Base-by-base conservation (phyloP, 2,797 vertebrate species). In the Spatula versicolor region DNA sequence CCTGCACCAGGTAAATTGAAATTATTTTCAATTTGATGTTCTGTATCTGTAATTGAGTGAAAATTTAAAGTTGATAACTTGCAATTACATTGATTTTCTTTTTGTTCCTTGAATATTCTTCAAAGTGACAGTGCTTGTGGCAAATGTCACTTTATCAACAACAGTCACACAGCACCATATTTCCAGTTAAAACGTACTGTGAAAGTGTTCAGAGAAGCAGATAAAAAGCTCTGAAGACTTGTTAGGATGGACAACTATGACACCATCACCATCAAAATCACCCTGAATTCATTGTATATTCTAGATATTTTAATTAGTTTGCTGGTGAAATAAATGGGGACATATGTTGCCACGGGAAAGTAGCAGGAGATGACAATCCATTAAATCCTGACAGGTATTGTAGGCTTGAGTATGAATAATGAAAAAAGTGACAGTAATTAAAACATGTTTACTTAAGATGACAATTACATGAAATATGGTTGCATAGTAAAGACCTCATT, bases 381-480 rank as follows among this genome's bases (percentile, higher is more conserved):
- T 97, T 93, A 96, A 87, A 82, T n/a, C 95, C 91, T 98, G 97
- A 98, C 97, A 97, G 90, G 77, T 94, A 95, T 92, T 96, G 73
- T 88, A 52, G 69, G 56, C 91, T 94, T 83, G 94, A 96, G 87
- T 97, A 96, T 97, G 94, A 96, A 66, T 97, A 96, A 97, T 88
- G 94, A 88, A 96, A 93, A 92, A 93, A 96, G 83, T 94, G 95
- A 62, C 91, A 96, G 92, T 98, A 97, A 97, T 97, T 97, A 97
- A 97, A 97, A 92, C 94, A 77, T 97, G 96, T 98, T 98, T 97
- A 96, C 97, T 97, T 97, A 96, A 95, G 88, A 92, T 97, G 97
- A 97, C 93, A 97, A 95, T 96, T 96, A 86, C 63, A 80, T 97
- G 92, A 97, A 97, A 96, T 96, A 94, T 12, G 13, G 77, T 85